Percentiles rank a stretch among this genome's conserved stretches.
Evolutionary conservation across 2,797 vertebrate genomes (phyloP).

Genomic region (Hydrolagus colliei): DNA sequence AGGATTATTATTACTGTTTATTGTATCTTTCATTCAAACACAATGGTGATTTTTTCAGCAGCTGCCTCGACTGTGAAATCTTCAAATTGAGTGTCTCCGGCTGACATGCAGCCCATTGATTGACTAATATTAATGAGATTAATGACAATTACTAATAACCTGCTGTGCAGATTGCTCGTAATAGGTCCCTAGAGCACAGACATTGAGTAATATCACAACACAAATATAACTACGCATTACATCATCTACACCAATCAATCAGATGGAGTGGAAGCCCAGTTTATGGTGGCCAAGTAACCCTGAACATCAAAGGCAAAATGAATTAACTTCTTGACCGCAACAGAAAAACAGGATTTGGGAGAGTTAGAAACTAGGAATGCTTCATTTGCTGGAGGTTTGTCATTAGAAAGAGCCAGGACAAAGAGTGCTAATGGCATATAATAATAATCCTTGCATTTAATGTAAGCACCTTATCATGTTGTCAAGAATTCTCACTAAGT

Average conservation of each 20-base stretch:
- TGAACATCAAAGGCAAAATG: not conserved
- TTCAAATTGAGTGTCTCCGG: not conserved
- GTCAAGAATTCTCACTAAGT: too few relatives aligned
- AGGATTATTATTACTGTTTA: too few relatives aligned
- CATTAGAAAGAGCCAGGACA: too few relatives aligned
- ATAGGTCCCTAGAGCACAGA: slow-evolving; percentile 17
- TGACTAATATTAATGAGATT: slow-evolving; percentile 32
- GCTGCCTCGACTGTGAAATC: not conserved
- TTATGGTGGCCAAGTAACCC: not conserved
- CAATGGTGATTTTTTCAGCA: not conserved
- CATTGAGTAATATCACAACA: slow-evolving; percentile 28
- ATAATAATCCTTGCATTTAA: too few relatives aligned
- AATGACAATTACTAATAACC: slow-evolving; percentile 33
- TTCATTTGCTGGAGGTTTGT: too few relatives aligned
- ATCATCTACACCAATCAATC: slow-evolving; percentile 70
- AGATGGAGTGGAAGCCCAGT: slow-evolving; percentile 36
- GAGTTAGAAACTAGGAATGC: too few relatives aligned
- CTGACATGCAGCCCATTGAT: slow-evolving; percentile 24
- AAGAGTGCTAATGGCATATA: too few relatives aligned
- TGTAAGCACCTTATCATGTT: too few relatives aligned
- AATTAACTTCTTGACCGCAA: slow-evolving; percentile 6
- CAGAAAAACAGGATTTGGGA: not conserved
- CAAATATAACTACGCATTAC: slow-evolving; percentile 55
- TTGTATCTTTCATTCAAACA: too few relatives aligned
- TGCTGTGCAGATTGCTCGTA: slow-evolving; percentile 28